Evolutionary conservation across 2,888 invertebrate genomes (phyloP), one percentile per base, ranked within the genome.

Genomic region (Drosophila nr. perissopoda): DNA sequence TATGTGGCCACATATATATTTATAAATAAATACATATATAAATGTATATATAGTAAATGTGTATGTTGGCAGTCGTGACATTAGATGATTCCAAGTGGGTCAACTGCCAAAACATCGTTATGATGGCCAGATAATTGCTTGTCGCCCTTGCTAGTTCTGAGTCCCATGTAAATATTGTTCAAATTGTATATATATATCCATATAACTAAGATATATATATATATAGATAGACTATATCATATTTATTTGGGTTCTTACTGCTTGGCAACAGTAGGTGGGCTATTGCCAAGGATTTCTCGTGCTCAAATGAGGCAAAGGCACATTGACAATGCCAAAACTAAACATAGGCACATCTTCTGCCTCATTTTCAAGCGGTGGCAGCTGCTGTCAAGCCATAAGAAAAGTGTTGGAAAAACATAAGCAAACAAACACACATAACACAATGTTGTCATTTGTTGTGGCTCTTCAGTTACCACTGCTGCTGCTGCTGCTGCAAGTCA

Each of bases 81-180:
- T 10, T 40, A 56, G 60, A 42, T 46, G 21, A 48, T 58, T 52
- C 27, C 18, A 83, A 80, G 62, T 78, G 78, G 80, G 83, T 83
- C 83, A 83, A 66, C 76, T 74, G 81, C 67, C 70, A 76, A 80
- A 82, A 56, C 64, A 59, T 52, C 63, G 62, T 67, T 62, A 75
- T 62, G 72, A 58, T 51, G 51, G 67, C 61, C 49, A 75, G 61
- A 71, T 67, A 62, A 52, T 54, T 60, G 69, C 34, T 54, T 54
- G 16, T 21, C n/a, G 53, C 38, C 34, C 29, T 58, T 59, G 29
- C 10, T 54, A 25, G 8, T 7, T 38, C 29, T 5, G 18, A 18
- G 31, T 49, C 59, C 29, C n/a, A 61, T 70, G 52, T 59, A 71
- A 62, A 69, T 71, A 49, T 46, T 13, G 13, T 4, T 36, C 18